phyloP scores from a whole-genome alignment of 1,140 invertebrate species.

The Anastrepha ludens region DNA sequence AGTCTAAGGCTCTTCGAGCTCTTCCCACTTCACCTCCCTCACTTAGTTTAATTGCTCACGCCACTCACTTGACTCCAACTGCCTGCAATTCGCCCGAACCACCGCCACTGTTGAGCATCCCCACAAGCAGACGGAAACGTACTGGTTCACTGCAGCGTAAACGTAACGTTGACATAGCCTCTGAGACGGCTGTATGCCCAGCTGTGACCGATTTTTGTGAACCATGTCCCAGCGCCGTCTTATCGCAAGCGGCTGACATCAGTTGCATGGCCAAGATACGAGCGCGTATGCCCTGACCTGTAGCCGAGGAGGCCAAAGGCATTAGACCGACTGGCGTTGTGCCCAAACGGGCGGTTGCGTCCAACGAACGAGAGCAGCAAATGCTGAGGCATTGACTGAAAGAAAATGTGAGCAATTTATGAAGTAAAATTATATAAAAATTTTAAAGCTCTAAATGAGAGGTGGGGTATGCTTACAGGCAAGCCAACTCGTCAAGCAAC shows the following conservation, averaged over 20 bases:
- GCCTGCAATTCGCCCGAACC: slow-evolving; percentile 82
- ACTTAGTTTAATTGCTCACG: background rate
- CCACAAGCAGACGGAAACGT: slow-evolving; percentile 91
- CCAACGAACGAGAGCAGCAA: slow-evolving; percentile 84
- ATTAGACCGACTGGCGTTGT: slow-evolving; percentile 88
- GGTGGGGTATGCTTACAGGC: slow-evolving; percentile 78
- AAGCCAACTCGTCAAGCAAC: slow-evolving; percentile 90
- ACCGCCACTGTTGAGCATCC: slow-evolving; percentile 87
- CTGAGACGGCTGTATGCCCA: slow-evolving; percentile 88
- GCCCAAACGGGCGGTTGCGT: slow-evolving; percentile 83
- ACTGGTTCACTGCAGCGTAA: slow-evolving; percentile 93
- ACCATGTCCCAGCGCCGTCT: slow-evolving; percentile 75
- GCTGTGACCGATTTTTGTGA: slow-evolving; percentile 69
- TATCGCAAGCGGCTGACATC: slow-evolving; percentile 84
- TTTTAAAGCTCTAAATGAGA: background rate
- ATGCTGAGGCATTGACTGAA: slow-evolving; percentile 85
- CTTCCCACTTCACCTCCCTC: background rate
- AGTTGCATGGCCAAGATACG: slow-evolving; percentile 78
- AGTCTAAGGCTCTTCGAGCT: background rate
- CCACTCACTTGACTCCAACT: slow-evolving; percentile 82
- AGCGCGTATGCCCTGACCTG: slow-evolving; percentile 71
- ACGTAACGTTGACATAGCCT: slow-evolving; percentile 91
- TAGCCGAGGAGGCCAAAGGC: slow-evolving; percentile 85
- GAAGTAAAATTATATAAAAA: background rate
- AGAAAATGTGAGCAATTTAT: slow-evolving; percentile 40